Evolutionary conservation across 2,797 vertebrate genomes (phyloP).

Genomic region (Pantherophis alleghaniensis): DNA sequence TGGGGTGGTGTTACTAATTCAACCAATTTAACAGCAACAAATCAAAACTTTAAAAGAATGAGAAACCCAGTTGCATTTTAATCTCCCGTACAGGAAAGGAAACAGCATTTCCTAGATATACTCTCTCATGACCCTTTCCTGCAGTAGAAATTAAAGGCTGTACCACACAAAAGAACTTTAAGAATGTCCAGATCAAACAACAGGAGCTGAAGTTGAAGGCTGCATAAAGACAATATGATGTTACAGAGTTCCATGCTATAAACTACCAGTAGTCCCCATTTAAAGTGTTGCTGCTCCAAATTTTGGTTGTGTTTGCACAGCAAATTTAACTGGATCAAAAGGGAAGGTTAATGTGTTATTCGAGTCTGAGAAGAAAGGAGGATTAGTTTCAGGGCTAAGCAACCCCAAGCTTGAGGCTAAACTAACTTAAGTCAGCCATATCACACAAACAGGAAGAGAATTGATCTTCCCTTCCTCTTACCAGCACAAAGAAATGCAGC

Average conservation of each 20-base stretch:
- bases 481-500: background rate
- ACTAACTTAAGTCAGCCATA: background rate
- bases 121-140: background rate
- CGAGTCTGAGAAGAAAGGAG: background rate
- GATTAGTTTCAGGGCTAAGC: background rate
- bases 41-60: background rate
- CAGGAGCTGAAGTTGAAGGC: background rate
- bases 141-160: background rate
- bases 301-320: background rate
- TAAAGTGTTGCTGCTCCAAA: background rate
- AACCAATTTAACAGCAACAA: background rate
- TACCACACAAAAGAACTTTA: background rate
- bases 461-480: background rate
- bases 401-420: background rate
- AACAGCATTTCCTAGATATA: background rate
- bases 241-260: background rate
- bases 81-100: background rate
- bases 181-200: conserved; percentile 1
- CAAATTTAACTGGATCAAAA: background rate
- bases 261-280: background rate
- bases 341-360: background rate
- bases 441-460: background rate
- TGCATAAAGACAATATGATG: background rate
- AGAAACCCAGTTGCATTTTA: background rate
- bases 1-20: background rate